Conservation (phyloP, 2,888 invertebrate genomes). For the Cactoblastis cactorum region DNA sequence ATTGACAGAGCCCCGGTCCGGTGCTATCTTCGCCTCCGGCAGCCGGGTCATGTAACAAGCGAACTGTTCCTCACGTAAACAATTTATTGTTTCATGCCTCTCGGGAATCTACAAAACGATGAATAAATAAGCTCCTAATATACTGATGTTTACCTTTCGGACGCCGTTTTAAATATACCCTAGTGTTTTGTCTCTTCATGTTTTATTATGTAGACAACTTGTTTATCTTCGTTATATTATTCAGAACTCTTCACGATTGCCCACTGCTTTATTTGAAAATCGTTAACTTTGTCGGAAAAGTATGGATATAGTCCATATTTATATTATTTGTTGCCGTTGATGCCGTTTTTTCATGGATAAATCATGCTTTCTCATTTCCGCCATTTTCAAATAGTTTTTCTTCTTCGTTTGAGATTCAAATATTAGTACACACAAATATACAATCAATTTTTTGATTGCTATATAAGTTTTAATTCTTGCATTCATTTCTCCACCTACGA, state of each 20-base stretch:
- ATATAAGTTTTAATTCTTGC: too few species aligned
- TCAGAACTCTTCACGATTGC: constrained; percentile 7
- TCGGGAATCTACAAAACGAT: constrained; percentile 3
- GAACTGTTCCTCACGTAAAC: not conserved
- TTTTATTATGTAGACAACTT: constrained; percentile 20
- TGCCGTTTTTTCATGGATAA: too few species aligned
- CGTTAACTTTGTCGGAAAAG: not conserved
- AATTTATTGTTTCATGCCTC: not conserved
- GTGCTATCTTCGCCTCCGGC: not conserved
- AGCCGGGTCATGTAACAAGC: not conserved
- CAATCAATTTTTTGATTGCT: too few species aligned
- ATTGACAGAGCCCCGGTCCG: not conserved
- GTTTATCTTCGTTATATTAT: constrained; percentile 15
- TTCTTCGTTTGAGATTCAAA: too few species aligned
- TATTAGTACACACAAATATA: too few species aligned
- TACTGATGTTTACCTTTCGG: constrained; percentile 32
- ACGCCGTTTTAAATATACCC: constrained; percentile 33
- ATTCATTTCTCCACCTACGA: too few species aligned
- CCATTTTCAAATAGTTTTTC: too few species aligned
- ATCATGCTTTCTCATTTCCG: too few species aligned
- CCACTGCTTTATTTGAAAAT: constrained; percentile 1
- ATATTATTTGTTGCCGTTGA: not conserved
- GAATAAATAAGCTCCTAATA: constrained; percentile 12
- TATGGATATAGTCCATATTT: not conserved
- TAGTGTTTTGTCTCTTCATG: constrained; percentile 21